Conservation (phyloP, 2,113 vertebrate genomes). For the Macquaria ambigua region DNA sequence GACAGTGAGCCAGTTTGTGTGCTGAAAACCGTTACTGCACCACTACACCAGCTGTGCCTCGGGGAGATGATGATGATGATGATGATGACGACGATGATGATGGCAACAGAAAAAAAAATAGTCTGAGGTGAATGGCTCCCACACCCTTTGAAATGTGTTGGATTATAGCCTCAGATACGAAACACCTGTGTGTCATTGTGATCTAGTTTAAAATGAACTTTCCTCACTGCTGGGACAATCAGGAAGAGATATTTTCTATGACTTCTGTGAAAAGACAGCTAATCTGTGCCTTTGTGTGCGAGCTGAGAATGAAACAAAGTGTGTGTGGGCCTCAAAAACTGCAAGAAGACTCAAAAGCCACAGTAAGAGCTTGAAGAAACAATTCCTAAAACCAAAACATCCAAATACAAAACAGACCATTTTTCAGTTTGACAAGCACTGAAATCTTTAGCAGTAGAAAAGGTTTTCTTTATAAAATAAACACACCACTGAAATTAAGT, state of each 20-base stretch:
- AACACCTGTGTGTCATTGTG: conserved; percentile 27
- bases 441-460: background rate
- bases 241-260: background rate
- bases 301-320: conserved; percentile 20
- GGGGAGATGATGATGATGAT: conserved; percentile 49
- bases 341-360: background rate
- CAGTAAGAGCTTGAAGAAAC: conserved; percentile 13
- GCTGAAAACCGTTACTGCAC: conserved; percentile 60
- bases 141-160: conserved; percentile 21
- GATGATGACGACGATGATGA: conserved; percentile 54
- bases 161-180: conserved; percentile 11
- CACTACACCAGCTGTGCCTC: conserved; percentile 72
- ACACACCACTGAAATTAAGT: background rate
- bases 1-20: conserved; percentile 66
- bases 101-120: conserved; percentile 17
- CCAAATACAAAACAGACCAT: conserved; percentile 7
- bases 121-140: conserved; percentile 4
- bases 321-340: background rate
- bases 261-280: conserved; percentile 4
- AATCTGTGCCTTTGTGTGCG: conserved; percentile 12
- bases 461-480: background rate
- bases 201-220: conserved; percentile 3
- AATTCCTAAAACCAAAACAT: conserved; percentile 6
- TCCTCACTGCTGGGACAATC: background rate
- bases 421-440: conserved; percentile 6